Evolutionary conservation across 2,113 vertebrate genomes (phyloP), one percentile per base, ranked within the genome.

Genomic region (Tupaia chinensis): DNA sequence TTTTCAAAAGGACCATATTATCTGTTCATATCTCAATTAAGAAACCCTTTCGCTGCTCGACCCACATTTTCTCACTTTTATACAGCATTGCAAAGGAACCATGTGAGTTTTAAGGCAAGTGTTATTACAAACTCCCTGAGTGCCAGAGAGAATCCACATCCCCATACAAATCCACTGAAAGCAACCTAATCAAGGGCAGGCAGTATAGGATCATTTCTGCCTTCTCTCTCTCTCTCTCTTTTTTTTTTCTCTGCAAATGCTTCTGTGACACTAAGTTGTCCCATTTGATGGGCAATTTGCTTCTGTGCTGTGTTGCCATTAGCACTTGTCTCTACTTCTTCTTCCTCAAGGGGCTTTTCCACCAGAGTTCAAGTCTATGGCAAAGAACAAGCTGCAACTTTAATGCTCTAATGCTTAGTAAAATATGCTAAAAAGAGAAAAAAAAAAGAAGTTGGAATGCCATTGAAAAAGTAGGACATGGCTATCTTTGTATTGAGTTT

Each of bases 231-330:
- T 79, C 72, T 76, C 32, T 25, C 3, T 44, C 2, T 5, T 81
- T 9, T 29, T 9, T 89, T 91, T 72, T 23, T 6, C 1, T 80
- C 12, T 85, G n/a, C 6, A 81, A 92, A 92, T 91, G 84, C 27
- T 97, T 69, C 32, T 85, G 54, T 7, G 69, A 88, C 81, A 92
- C 93, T 56, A 94, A 92, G 92, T 93, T 97, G 92, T 93, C 83
- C 93, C 78, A 87, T 96, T 95, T 96, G 97, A 95, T 94, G 94
- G 96, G 65, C 56, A 65, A 94, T 97, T 98, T 97, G 96, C 93
- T 97, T 93, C 60, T 87, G 61, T 69, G 58, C 81, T 20, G 15
- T 92, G 87, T 66, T 77, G 86, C 95, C 91, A 90, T 97, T 87
- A 96, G 93, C 95, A 87, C 93, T 94, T 87, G 89, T 91, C 79